Evolutionary conservation across 2,888 invertebrate genomes (phyloP), one percentile per base, ranked within the genome.

Genomic region (Caenorhabditis sp.): DNA sequence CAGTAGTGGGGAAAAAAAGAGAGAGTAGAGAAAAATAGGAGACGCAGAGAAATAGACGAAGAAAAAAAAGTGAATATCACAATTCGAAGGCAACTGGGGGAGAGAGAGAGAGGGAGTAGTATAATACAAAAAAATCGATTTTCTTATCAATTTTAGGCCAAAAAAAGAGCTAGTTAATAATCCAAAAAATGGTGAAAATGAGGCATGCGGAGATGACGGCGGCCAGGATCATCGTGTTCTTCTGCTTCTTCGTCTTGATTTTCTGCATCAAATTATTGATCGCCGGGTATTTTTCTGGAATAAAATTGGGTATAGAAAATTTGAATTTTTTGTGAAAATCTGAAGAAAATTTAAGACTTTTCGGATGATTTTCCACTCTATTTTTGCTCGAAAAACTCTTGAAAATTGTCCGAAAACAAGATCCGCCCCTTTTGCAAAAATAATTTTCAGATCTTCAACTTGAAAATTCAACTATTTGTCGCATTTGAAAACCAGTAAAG

Each of bases 221-320:
- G 0, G 96, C 98, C 38, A 99, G 92, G 88, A 99, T 96, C 63
- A 99, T 94, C 0, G 97, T 96, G 93, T 99, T 98, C 72, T 97
- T 95, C 72, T 96, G 94, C 93, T 98, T 98, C 89, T 96, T 95
- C 28, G 98, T 94, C 93, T 97, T 97, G 91, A 99, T 97, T 92
- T 96, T 84, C 49, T 86, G 86, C 86, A 87, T 86, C 35, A 85
- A 41, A 79, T 63, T 81, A 74, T 84, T 90, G 68, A 92, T 80
- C 41, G 90, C 89, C n/a, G 92, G 92, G 69, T 91, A 92, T 77
- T 90, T 91, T 80, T 90, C 90, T 89, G 82, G 35, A 77, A 85
- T 35, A 59, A 41, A 28, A 8, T 28, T 1, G 24, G 10, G 10
- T 19, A 10, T 26, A 7, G 6, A 82, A 58, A 35, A 75, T 38